Conservation (phyloP, 2,113 vertebrate species). For the Chlorodrepanis virens region DNA sequence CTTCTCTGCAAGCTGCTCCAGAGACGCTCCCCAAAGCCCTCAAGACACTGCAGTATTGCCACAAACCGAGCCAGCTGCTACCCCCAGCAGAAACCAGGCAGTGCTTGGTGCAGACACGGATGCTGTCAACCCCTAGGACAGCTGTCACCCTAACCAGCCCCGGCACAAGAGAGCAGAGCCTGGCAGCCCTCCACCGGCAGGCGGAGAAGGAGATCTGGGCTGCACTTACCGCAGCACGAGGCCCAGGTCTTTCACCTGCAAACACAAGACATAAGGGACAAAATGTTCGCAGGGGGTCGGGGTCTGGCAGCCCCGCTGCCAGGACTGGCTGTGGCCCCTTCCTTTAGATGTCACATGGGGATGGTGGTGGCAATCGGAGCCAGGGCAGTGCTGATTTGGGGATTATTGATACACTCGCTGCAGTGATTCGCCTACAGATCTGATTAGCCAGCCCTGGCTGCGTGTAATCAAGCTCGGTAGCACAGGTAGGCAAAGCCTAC, state of each 20-base stretch:
- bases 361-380: accelerated
- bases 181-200: neutral
- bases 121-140: accelerated
- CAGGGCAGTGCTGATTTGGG: neutral
- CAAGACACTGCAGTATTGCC: accelerated
- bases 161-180: neutral
- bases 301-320: neutral
- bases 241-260: constrained; percentile 53
- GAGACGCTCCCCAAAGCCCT: neutral
- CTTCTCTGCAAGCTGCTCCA: neutral
- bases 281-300: accelerated
- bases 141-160: neutral
- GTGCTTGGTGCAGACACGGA: neutral
- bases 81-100: neutral
- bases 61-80: neutral
- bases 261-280: constrained; percentile 40
- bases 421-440: neutral
- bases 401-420: neutral
- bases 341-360: accelerated
- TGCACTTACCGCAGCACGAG: constrained; percentile 32
- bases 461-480: neutral
- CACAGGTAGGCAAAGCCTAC: neutral
- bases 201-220: neutral
- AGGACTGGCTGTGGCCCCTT: neutral
- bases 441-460: neutral